A percentile compares a stretch with the other conserved stretches of the same genome.
Evolutionary conservation across 2,113 vertebrate genomes (phyloP).

Genomic region (Carettochelys insculpta): DNA sequence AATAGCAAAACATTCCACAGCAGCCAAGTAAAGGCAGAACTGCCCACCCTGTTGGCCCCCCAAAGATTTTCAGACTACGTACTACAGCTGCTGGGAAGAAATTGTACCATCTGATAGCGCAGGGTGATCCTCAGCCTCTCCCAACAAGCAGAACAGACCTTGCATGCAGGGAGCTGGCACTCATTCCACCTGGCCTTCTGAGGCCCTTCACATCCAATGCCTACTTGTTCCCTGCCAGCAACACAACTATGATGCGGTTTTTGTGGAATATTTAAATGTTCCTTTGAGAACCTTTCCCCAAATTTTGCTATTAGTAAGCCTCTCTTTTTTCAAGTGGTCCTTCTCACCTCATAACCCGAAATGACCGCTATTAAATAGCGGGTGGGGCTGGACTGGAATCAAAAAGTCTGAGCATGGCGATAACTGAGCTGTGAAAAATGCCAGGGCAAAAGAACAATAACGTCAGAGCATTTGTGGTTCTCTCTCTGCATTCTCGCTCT

Average conservation of each 20-base stretch:
- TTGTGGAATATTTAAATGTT: background rate
- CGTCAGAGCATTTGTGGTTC: background rate
- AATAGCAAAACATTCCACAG: conserved; percentile 14
- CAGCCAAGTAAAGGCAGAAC: background rate
- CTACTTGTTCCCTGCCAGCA: background rate
- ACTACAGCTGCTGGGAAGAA: background rate
- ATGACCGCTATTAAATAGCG: background rate
- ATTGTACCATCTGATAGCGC: background rate
- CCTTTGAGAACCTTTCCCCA: background rate
- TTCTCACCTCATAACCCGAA: background rate
- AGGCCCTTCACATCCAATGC: background rate
- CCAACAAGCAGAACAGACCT: background rate
- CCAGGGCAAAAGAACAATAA: conserved; percentile 32
- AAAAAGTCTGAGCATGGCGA: background rate
- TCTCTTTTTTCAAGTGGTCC: background rate
- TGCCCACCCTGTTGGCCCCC: conserved; percentile 10
- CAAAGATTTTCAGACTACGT: background rate
- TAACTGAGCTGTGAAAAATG: background rate
- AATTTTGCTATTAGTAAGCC: background rate
- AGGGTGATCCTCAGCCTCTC: background rate
- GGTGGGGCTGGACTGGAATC: background rate
- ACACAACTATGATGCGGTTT: background rate
- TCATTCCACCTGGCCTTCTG: background rate
- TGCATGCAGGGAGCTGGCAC: background rate
- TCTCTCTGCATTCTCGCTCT: background rate